phyloP scores from a whole-genome alignment of 2,113 vertebrate species.

The Gobio gobio region DNA sequence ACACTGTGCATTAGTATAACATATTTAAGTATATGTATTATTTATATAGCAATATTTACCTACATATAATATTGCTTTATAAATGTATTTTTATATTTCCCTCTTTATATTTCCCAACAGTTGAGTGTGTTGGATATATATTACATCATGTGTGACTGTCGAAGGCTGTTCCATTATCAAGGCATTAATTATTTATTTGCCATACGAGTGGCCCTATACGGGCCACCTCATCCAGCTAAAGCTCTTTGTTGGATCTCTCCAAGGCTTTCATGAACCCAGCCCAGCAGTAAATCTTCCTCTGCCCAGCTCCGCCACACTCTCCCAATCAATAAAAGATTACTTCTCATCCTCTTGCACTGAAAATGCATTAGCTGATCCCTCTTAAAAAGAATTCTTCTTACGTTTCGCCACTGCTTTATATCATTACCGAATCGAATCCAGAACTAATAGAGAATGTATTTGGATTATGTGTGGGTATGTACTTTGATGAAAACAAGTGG shows the following conservation, averaged over 20 bases:
- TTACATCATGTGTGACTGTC: constrained; percentile 19
- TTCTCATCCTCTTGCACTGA: constrained; percentile 26
- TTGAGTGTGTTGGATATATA: constrained; percentile 20
- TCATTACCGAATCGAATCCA: constrained; percentile 24
- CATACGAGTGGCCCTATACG: background rate
- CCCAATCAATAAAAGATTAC: constrained; percentile 54
- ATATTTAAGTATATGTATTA: too few species aligned
- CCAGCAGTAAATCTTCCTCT: constrained; percentile 46
- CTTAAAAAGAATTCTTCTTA: constrained; percentile 29
- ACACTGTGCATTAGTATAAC: too few species aligned
- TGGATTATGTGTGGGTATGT: constrained; percentile 33
- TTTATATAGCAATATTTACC: background rate
- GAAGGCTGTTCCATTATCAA: constrained; percentile 30
- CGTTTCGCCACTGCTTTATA: constrained; percentile 41
- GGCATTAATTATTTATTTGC: constrained; percentile 42
- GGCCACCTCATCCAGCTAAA: constrained; percentile 2
- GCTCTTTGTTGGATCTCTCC: constrained; percentile 36
- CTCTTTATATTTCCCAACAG: background rate
- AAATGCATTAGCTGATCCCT: constrained; percentile 39
- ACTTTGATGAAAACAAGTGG: constrained; percentile 22
- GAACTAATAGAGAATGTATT: constrained; percentile 29
- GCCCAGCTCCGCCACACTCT: constrained; percentile 35
- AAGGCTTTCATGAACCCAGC: constrained; percentile 48
- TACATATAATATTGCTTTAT: background rate
- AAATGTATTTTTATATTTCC: too few species aligned